Base-by-base conservation (phyloP, 2,797 vertebrate genomes). In the Bovichtus diacanthus region DNA sequence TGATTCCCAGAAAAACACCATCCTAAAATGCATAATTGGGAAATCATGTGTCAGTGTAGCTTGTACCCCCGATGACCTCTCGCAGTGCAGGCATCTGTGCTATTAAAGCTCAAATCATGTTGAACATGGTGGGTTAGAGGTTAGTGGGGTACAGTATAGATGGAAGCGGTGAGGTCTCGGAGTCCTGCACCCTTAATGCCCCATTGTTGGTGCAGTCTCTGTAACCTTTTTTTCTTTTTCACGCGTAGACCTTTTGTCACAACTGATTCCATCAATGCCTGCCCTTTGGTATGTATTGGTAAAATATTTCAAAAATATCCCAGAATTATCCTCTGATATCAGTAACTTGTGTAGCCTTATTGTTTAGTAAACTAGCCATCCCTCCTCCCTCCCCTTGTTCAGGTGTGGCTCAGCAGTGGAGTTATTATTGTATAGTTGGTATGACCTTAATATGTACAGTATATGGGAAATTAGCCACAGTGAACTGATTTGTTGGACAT, bases 31-130 rank as follows among this genome's bases (percentile, higher is more conserved):
- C 21, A 16, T 27, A 44, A 44, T 21, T 60, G 9, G 41, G 10
- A 72, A 64, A 71, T 34, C 29, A 31, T 54, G 19, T 19, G 43
- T 29, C 10, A 46, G 21, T 36, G 50, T 29, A 11, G 31, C 69
- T 54, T 76, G 39, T 81, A 61, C 41, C 23, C 51, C 27, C 16
- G 5, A 18, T 23, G 27, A 56, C 54, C 54, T 58, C 44, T 38
- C 41, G 21, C 19, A 16, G 16, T 27, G 31, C 39, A 39, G 31
- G 3, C 8, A 59, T 81, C 7, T 61, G 8, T 46, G 61, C 39
- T 43, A 23, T 72, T 54, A 31, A 19, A 53, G 27, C 50, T 50
- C 16, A 65, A 61, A 70, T 63, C 29, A 51, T 58, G 25, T 39
- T 46, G 25, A 51, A 58, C n/a, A 47, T 27, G 36, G 38, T 31